phyloP scores from a whole-genome alignment of 2,113 vertebrate genomes.

The Sinocyclocheilus grahami region DNA sequence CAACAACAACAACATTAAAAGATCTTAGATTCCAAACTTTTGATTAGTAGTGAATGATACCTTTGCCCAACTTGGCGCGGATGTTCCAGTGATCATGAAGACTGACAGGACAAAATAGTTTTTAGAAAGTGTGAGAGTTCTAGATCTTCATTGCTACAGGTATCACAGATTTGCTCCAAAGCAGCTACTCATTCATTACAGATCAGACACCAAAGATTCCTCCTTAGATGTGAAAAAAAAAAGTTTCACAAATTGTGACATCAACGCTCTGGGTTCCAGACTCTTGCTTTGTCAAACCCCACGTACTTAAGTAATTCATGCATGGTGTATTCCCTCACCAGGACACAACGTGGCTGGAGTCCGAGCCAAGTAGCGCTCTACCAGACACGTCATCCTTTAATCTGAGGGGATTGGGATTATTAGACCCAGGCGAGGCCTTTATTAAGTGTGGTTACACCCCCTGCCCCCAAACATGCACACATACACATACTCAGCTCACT shows the following conservation, averaged over 20 bases:
- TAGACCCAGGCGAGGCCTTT: constrained; percentile 14
- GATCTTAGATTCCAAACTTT: no score
- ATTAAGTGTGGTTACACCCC: constrained; percentile 22
- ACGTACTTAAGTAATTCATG: not conserved
- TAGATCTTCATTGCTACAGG: not conserved
- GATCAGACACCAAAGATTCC: not conserved
- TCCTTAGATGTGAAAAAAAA: not conserved
- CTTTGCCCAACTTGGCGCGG: not conserved
- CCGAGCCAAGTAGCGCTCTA: constrained; percentile 35
- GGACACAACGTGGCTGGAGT: constrained; percentile 34
- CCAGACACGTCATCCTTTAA: constrained; percentile 50
- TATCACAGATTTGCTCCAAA: not conserved
- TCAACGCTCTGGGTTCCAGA: not conserved
- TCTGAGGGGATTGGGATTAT: constrained; percentile 56
- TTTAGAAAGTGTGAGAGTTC: not conserved
- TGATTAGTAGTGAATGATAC: not conserved
- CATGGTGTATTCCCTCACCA: not conserved
- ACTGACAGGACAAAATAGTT: not conserved
- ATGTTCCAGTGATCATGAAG: constrained; percentile 24
- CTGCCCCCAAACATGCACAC: constrained; percentile 14
- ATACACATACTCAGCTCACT: constrained; percentile 8
- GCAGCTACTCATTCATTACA: not conserved
- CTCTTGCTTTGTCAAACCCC: not conserved
- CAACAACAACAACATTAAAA: no score
- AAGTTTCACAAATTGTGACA: not conserved